Conservation (phyloP, 2,888 invertebrate species). For the Phengaris arion region DNA sequence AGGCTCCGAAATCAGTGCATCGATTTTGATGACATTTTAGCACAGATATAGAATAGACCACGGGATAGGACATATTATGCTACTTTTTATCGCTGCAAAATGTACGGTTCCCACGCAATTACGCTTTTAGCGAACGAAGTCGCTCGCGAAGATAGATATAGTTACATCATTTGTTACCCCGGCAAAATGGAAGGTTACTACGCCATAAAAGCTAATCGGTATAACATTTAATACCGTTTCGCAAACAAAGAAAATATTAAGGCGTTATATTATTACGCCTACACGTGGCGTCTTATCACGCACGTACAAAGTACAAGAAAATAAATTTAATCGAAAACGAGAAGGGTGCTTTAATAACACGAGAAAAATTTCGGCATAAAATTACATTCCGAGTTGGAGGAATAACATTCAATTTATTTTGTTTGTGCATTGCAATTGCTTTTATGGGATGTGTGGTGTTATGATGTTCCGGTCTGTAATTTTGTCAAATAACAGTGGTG, state of each 20-base stretch:
- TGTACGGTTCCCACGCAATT: too few relatives aligned
- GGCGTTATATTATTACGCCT: slow-evolving; percentile 17
- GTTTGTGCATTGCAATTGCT: slow-evolving; percentile 29
- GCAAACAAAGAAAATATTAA: slow-evolving; percentile 22
- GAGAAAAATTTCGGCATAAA: slow-evolving; percentile 31
- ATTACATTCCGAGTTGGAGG: slow-evolving; percentile 30
- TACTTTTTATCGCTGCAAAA: too few relatives aligned
- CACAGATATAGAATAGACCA: too few relatives aligned
- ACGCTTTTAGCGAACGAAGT: too few relatives aligned
- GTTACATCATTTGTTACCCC: too few relatives aligned
- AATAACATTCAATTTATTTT: slow-evolving; percentile 34
- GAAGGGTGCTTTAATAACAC: slow-evolving; percentile 30
- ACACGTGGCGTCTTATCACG: slow-evolving; percentile 24
- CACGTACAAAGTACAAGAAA: slow-evolving; percentile 26
- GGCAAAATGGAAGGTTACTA: background rate
- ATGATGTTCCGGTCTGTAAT: too few relatives aligned
- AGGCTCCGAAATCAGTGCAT: too few relatives aligned
- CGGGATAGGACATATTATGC: too few relatives aligned
- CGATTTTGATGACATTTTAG: too few relatives aligned
- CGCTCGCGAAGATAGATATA: too few relatives aligned
- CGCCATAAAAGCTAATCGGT: background rate
- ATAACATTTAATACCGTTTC: background rate
- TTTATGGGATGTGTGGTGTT: background rate
- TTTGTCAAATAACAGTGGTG: too few relatives aligned
- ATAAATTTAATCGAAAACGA: slow-evolving; percentile 38